Evolutionary conservation across 2,113 vertebrate genomes (phyloP).

Genomic region (Phodopus roborovskii): DNA sequence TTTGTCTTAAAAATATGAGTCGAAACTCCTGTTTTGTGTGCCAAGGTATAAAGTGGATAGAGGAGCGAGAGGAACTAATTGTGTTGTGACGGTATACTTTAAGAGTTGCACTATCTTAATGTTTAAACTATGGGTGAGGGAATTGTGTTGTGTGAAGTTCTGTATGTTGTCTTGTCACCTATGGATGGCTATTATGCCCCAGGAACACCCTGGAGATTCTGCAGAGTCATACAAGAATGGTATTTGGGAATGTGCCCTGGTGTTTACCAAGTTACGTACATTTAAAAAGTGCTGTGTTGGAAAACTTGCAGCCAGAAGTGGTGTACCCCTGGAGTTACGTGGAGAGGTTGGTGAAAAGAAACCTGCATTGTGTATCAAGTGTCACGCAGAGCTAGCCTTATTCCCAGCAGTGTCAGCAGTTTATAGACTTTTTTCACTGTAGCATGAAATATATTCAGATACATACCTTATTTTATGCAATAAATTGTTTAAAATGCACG

Average conservation of each 20-base stretch:
- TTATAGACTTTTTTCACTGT: conserved; percentile 80
- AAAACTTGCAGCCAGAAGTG: conserved; percentile 78
- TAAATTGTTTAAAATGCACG: conserved; percentile 84
- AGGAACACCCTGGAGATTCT: conserved; percentile 86
- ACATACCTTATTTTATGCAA: conserved; percentile 86
- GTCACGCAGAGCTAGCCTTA: conserved; percentile 69
- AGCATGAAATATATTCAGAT: conserved; percentile 84
- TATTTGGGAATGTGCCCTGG: conserved; percentile 86
- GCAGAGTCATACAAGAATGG: conserved; percentile 83
- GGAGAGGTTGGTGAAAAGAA: conserved; percentile 39
- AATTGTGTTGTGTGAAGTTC: conserved; percentile 87
- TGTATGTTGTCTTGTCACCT: conserved; percentile 86
- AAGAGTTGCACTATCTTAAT: conserved; percentile 97
- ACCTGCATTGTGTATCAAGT: conserved; percentile 54
- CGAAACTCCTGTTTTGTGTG: conserved; percentile 93
- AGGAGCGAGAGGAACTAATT: conserved; percentile 88
- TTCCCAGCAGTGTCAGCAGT: conserved; percentile 70
- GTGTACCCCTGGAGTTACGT: conserved; percentile 64
- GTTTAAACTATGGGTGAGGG: conserved; percentile 88
- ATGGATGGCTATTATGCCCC: conserved; percentile 86
- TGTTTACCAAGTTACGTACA: conserved; percentile 75
- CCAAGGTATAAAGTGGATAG: conserved; percentile 92
- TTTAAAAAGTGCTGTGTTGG: conserved; percentile 78
- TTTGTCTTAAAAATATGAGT: conserved; percentile 83
- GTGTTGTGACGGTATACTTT: conserved; percentile 89